phyloP scores from a whole-genome alignment of 1,140 invertebrate species.

The Zophobas morio region DNA sequence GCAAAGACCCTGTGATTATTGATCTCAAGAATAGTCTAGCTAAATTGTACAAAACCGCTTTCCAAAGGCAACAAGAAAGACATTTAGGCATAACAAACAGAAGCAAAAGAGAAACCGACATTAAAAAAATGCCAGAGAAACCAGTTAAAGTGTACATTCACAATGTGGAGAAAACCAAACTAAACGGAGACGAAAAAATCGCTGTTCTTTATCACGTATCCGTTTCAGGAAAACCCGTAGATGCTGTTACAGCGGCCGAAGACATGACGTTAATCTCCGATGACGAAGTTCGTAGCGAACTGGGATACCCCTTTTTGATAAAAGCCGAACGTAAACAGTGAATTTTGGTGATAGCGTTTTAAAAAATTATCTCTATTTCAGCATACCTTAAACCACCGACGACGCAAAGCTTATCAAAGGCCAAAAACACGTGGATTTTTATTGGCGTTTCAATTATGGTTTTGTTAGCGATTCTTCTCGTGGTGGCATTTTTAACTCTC shows the following conservation, averaged over 20 bases:
- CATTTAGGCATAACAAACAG: conserved; percentile 75
- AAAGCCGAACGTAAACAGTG: conserved; percentile 84
- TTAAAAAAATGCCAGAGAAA: conserved; percentile 56
- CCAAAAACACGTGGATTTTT: conserved; percentile 76
- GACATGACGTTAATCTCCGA: conserved; percentile 84
- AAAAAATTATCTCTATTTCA: conserved; percentile 65
- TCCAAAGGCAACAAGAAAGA: conserved; percentile 79
- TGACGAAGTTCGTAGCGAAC: conserved; percentile 79
- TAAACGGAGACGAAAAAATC: conserved; percentile 64
- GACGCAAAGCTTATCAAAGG: conserved; percentile 74
- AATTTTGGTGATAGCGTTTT: conserved; percentile 7
- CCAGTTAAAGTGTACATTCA: conserved; percentile 69
- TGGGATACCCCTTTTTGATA: conserved; percentile 81
- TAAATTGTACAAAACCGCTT: conserved; percentile 76
- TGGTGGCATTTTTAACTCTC: conserved; percentile 75
- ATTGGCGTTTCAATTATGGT: conserved; percentile 75
- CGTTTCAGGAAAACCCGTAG: conserved; percentile 82
- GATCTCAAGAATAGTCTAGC: conserved; percentile 74
- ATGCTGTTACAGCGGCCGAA: conserved; percentile 81
- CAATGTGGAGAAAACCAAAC: conserved; percentile 67
- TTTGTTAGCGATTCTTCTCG: conserved; percentile 74
- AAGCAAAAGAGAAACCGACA: conserved; percentile 55
- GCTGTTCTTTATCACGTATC: conserved; percentile 84
- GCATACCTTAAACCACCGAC: conserved; percentile 80
- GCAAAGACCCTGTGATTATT: conserved; percentile 63